Percentiles rank a stretch among this genome's conserved stretches.
phyloP scores from a whole-genome alignment of 2,888 invertebrate genomes.

The Pegoplata infirma region DNA sequence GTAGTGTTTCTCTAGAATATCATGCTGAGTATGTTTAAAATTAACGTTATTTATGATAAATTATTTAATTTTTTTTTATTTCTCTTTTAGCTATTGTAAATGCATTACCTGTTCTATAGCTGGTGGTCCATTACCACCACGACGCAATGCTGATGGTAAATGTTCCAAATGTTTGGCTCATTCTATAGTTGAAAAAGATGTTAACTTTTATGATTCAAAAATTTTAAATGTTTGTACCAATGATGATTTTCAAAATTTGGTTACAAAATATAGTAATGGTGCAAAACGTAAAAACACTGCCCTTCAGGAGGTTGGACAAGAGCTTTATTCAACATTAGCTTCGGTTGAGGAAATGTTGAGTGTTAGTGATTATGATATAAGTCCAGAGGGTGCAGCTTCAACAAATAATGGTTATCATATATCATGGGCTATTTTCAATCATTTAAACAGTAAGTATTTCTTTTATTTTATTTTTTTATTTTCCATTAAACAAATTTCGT shows the following conservation, averaged over 20 bases:
- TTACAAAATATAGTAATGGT: constrained; percentile 64
- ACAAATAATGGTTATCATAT: constrained; percentile 71
- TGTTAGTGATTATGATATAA: constrained; percentile 26
- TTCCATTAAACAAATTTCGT: background rate
- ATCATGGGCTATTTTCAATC: constrained; percentile 77
- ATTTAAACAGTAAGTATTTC: constrained; percentile 70
- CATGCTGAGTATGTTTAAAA: constrained; percentile 73
- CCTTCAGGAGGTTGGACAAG: constrained; percentile 66
- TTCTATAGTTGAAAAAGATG: constrained; percentile 75
- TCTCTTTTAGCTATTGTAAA: constrained; percentile 72
- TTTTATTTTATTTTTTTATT: background rate
- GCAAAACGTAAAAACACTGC: constrained; percentile 64
- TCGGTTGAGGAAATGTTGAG: constrained; percentile 47
- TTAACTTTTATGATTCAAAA: constrained; percentile 75
- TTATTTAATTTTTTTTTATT: background rate
- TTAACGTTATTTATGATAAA: background rate
- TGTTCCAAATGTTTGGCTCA: constrained; percentile 75
- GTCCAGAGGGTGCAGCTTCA: constrained; percentile 28
- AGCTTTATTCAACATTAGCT: constrained; percentile 54
- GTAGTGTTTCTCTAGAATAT: constrained; percentile 74
- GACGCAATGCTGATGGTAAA: constrained; percentile 67
- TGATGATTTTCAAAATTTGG: constrained; percentile 71
- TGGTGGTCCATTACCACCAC: constrained; percentile 72
- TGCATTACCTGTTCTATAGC: constrained; percentile 77
- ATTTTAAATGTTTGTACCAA: constrained; percentile 75